Evolutionary conservation across 2,888 invertebrate species (phyloP), one percentile per base, ranked within the genome.

Genomic region (Tromatobia lineatoria): DNA sequence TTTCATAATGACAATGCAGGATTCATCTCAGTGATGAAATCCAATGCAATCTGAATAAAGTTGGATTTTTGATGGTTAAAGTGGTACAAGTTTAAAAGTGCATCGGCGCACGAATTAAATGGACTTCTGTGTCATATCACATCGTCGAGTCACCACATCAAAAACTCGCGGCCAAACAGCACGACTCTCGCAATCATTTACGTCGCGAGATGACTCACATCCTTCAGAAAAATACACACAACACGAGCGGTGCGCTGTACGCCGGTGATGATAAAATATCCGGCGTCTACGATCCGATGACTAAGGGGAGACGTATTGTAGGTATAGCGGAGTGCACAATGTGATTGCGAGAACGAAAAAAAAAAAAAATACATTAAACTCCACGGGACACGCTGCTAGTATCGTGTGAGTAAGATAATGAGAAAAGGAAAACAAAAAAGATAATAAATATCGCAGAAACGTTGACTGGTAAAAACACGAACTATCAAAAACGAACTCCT

Each of bases 171-270:
- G 64, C 70, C 61, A 71, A 80, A 83, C 77, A 78, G 7, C 34
- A 50, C 20, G 29, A 20, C 25, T 23, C 52, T 71, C 45, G 73
- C 54, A 66, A 80, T 71, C 66, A 34, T 70, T 47, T 10, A 52
- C 71, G 54, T 50, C 77, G 52, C 47, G 69, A 61, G 71, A 80
- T 84, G 83, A 84, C 73, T 84, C 83, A 84, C 57, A 77, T 84
- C 83, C 83, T 80, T 69, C 73, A 20, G 42, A 61, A 74, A 70
- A 78, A 52, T 52, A 71, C 71, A 66, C 64, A 20, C 25, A 29
- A 29, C 50, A 66, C 64, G 71, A 67, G 64, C 66, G 15, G 47
- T 71, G 29, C 23, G 64, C 61, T 47, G 61, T 34, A 34, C 69
- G 64, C 57, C 52, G 64, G 64, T 25, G 76, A 3, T 67, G 80